Conservation (phyloP, 2,888 invertebrate genomes). For the Drosophila flavopinicola region DNA sequence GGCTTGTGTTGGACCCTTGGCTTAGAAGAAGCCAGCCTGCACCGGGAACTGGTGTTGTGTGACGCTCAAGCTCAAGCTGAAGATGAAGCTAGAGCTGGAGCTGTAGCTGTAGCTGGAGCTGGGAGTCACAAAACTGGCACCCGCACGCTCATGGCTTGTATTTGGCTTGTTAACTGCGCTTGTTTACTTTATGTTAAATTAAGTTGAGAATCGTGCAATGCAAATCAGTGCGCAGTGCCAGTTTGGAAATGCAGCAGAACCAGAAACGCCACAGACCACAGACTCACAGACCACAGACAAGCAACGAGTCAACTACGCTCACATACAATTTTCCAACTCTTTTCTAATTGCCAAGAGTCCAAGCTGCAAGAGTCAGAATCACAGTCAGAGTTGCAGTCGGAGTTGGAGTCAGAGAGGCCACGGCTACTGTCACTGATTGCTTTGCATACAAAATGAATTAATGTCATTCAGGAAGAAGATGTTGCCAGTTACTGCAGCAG, state of each 20-base stretch:
- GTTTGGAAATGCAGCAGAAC: constrained; percentile 54
- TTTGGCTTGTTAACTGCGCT: constrained; percentile 81
- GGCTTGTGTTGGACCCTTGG: constrained; percentile 55
- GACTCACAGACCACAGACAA: constrained; percentile 6
- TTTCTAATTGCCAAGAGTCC: constrained; percentile 74
- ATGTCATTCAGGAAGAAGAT: constrained; percentile 79
- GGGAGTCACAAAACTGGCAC: constrained; percentile 53
- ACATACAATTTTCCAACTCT: constrained; percentile 78
- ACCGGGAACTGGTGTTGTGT: constrained; percentile 2
- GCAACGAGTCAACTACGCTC: constrained; percentile 21
- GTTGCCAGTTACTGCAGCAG: constrained; percentile 57
- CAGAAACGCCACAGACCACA: constrained; percentile 5
- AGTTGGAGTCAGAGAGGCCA: constrained; percentile 45
- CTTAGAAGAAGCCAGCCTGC: constrained; percentile 13
- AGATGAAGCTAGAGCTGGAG: constrained; percentile 17
- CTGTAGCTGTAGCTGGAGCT: constrained; percentile 11
- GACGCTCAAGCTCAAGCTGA: constrained; percentile 22
- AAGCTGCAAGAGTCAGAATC: constrained; percentile 25
- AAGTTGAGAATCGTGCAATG: constrained; percentile 82
- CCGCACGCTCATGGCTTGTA: constrained; percentile 78
- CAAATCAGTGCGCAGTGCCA: constrained; percentile 74
- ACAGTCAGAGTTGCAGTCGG: constrained; percentile 7
- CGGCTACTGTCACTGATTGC: constrained; percentile 68
- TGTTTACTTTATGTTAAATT: constrained; percentile 83
- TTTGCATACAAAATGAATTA: constrained; percentile 81